phyloP scores from a whole-genome alignment of 2,797 vertebrate genomes.

The Rhabdophis nuchalis region DNA sequence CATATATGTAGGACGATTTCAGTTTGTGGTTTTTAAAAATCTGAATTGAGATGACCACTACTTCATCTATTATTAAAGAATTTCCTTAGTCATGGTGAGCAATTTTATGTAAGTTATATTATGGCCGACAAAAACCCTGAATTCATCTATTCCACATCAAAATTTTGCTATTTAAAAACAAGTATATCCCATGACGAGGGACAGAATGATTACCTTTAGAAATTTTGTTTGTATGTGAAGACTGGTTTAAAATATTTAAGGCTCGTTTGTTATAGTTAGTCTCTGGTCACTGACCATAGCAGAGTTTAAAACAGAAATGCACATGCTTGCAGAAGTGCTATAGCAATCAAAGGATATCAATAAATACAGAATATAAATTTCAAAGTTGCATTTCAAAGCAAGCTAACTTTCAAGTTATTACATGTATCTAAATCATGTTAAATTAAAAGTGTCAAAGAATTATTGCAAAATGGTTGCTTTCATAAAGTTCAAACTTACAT shows the following conservation, averaged over 20 bases:
- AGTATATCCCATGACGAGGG: neutral
- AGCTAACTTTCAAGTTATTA: neutral
- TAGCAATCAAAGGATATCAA: neutral
- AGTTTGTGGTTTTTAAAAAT: neutral
- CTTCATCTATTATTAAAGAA: neutral
- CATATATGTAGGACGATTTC: neutral
- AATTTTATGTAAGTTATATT: neutral
- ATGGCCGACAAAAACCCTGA: neutral
- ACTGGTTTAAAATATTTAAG: neutral
- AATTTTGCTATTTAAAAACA: neutral
- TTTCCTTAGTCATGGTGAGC: neutral
- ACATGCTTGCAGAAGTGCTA: neutral
- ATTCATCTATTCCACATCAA: neutral
- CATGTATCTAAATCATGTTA: neutral
- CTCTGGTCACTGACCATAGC: neutral
- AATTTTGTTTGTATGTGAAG: neutral
- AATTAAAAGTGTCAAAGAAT: neutral
- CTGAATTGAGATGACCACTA: neutral
- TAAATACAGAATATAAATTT: neutral
- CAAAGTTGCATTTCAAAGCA: neutral
- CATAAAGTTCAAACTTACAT: conserved; percentile 4
- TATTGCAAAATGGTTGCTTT: neutral
- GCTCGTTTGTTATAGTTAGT: neutral
- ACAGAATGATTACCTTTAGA: neutral
- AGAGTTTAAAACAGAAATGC: neutral